Conservation (phyloP, 2,113 vertebrate species). For the Oxyruncus cristatus region DNA sequence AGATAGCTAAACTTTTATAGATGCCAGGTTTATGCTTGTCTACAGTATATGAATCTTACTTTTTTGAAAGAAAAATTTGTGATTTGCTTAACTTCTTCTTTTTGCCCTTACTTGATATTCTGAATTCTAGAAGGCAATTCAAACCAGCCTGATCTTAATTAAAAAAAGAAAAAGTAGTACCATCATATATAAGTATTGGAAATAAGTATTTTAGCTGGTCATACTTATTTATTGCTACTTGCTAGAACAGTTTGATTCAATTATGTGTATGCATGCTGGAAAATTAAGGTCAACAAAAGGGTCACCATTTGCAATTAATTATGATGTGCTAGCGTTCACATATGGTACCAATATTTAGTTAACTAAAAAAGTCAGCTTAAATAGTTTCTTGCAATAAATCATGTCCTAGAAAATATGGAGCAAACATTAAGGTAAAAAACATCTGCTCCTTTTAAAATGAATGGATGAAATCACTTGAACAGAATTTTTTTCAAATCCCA, state of each 20-base stretch:
- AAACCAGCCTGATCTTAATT: slow-evolving; percentile 14
- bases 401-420: slow-evolving; percentile 71
- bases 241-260: slow-evolving; percentile 67
- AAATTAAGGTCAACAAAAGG: slow-evolving; percentile 73
- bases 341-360: slow-evolving; percentile 78
- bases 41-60: neutral
- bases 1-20: neutral
- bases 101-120: neutral
- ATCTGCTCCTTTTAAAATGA: slow-evolving; percentile 74
- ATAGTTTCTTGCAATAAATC: slow-evolving; percentile 74
- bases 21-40: neutral
- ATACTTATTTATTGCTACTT: slow-evolving; percentile 63
- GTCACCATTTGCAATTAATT: slow-evolving; percentile 80
- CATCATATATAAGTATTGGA: slow-evolving; percentile 5
- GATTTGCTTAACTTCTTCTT: neutral
- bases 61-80: neutral
- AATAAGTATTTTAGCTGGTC: slow-evolving; percentile 61
- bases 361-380: slow-evolving; percentile 76
- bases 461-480: slow-evolving; percentile 48
- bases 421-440: slow-evolving; percentile 76
- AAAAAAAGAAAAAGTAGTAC: neutral
- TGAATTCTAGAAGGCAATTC: slow-evolving; percentile 16
- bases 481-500: slow-evolving; percentile 12
- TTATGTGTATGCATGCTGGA: slow-evolving; percentile 62
- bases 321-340: slow-evolving; percentile 77